Evolutionary conservation across 1,140 invertebrate species (phyloP).

Genomic region (Antheraea pernyi): DNA sequence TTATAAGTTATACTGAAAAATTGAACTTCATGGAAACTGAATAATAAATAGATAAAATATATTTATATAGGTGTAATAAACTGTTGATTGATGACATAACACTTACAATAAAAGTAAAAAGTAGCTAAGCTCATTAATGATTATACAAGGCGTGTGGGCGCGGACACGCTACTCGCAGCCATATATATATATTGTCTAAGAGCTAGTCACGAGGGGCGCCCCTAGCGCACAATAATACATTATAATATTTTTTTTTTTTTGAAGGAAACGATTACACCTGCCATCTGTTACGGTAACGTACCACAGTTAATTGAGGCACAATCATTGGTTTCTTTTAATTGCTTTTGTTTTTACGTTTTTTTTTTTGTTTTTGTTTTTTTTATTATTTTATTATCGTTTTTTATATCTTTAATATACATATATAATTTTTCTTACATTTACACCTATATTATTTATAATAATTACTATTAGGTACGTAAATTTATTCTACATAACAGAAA

Average conservation of each 20-base stretch:
- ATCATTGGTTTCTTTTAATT: conserved; percentile 78
- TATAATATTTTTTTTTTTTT: conserved; percentile 46
- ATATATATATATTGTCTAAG: conserved; percentile 47
- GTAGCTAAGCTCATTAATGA: conserved; percentile 77
- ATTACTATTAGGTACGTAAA: conserved; percentile 78
- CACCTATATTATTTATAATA: conserved; percentile 75
- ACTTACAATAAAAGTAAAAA: conserved; percentile 77
- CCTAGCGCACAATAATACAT: conserved; percentile 62
- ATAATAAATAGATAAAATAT: conserved; percentile 73
- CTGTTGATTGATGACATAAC: conserved; percentile 76
- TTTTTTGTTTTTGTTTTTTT: conserved; percentile 44
- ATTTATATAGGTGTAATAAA: conserved; percentile 45
- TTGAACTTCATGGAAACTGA: conserved; percentile 70
- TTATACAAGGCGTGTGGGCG: conserved; percentile 62
- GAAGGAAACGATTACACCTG: conserved; percentile 66
- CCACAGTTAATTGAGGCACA: conserved; percentile 79
- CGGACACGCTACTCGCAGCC: conserved; percentile 47
- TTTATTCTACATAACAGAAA: conserved; percentile 79
- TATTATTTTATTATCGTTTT: conserved; percentile 43
- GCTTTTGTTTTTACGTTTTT: conserved; percentile 49
- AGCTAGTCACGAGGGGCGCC: conserved; percentile 40
- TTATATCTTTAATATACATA: conserved; percentile 32
- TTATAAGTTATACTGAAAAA: conserved; percentile 53
- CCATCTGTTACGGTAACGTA: conserved; percentile 76
- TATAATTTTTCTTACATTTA: conserved; percentile 55